phyloP scores from a whole-genome alignment of 2,113 vertebrate genomes.

The Labrus mixtus region DNA sequence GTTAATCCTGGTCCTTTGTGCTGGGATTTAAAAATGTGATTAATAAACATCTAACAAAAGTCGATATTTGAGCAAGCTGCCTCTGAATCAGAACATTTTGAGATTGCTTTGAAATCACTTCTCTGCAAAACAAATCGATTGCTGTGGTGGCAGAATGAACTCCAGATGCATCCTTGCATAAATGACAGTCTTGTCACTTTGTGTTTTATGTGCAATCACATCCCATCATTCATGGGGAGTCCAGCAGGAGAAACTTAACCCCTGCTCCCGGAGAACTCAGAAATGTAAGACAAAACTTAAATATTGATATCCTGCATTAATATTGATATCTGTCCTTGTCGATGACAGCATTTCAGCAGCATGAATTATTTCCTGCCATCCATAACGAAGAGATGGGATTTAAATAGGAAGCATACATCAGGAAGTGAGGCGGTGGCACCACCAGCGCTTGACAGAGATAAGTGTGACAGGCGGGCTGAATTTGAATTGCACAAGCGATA shows the following conservation, averaged over 20 bases:
- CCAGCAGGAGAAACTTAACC: constrained; percentile 24
- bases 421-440: constrained; percentile 20
- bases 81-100: constrained; percentile 25
- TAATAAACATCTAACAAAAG: constrained; percentile 34
- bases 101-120: constrained; percentile 40
- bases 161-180: constrained; percentile 5
- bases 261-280: neutral
- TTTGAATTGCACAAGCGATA: constrained; percentile 42
- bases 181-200: constrained; percentile 10
- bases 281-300: constrained; percentile 26
- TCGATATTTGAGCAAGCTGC: constrained; percentile 16
- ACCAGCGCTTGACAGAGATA: constrained; percentile 54
- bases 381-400: constrained; percentile 68
- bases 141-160: neutral
- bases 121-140: constrained; percentile 57
- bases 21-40: constrained; percentile 35
- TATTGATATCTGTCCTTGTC: constrained; percentile 61
- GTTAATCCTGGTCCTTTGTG: constrained; percentile 42
- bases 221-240: neutral
- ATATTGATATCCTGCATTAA: constrained; percentile 51
- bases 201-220: neutral
- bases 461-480: constrained; percentile 59
- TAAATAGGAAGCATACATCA: constrained; percentile 72
- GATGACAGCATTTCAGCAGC: constrained; percentile 52
- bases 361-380: constrained; percentile 67